Evolutionary conservation across 2,797 vertebrate species (phyloP).

Genomic region (Tamandua tetradactyla): DNA sequence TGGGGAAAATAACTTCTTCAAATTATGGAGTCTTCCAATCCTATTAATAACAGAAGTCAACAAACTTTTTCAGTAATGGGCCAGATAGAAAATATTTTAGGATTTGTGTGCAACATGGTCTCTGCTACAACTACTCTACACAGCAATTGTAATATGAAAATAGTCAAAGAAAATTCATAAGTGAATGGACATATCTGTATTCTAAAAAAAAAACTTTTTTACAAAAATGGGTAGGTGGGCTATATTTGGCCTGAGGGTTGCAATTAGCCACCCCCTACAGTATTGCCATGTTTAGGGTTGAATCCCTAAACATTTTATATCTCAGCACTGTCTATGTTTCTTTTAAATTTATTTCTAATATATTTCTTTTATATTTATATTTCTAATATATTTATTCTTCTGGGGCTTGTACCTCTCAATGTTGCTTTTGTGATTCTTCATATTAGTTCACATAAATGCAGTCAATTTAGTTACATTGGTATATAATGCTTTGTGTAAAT

Average conservation of each 20-base stretch:
- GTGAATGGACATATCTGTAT: not conserved
- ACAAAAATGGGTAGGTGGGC: not conserved
- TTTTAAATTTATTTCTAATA: not conserved
- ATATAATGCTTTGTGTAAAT: constrained; percentile 17
- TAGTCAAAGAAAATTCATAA: not conserved
- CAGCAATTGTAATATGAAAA: not conserved
- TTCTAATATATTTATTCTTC: not conserved
- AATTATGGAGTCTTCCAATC: too few species aligned
- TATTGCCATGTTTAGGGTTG: not conserved
- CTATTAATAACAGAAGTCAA: too few species aligned
- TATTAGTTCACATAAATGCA: not conserved
- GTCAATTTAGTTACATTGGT: not conserved
- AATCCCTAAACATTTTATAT: not conserved
- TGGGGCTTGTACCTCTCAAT: not conserved
- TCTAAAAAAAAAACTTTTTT: not conserved
- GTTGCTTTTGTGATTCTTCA: not conserved
- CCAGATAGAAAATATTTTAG: not conserved
- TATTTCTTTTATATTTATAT: too few species aligned
- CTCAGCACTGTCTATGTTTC: not conserved
- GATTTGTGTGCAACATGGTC: not conserved
- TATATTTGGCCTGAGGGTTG: not conserved
- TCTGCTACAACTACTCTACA: not conserved
- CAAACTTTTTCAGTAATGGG: too few species aligned
- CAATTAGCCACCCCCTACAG: not conserved
- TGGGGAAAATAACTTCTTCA: too few species aligned